Base-by-base conservation (phyloP, 2,888 invertebrate species). In the Ichneumoninae sp. region DNA sequence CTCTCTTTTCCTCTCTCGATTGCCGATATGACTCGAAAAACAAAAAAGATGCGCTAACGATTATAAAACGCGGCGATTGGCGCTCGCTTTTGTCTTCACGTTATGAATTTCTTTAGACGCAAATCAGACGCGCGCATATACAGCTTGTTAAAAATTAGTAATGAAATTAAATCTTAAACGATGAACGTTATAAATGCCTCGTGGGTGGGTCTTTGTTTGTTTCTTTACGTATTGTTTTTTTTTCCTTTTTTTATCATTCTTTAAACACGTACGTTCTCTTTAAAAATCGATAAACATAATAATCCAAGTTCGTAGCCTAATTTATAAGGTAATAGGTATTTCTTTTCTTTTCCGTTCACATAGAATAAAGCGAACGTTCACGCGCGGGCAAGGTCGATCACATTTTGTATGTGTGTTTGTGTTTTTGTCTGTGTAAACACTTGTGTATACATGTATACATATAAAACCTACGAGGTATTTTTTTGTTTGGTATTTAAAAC, bases 321-420 rank as follows among this genome's bases (percentile, higher is more conserved):
- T 81, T 47, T 66, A 68, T 26, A 72, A 70, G 60, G 40, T 79
- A 79, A 62, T 79, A 78, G 44, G 70, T 71, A 54, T 60, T n/a
- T 69, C 69, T 76, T 76, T 40, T 66, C 7, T 44, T 71, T 71
- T 79, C 52, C 10, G 30, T 62, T 71, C 50, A 71, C 79, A 47
- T 54, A 76, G 69, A 79, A 82, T 60, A 54, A 22, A 44, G 79
- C 84, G 82, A 82, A 80, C 50, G 66, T 79, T 84, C 66, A 79
- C 84, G 82, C 74, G 75, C 79, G 79, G 62, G 70, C 78, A 82
- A 82, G 65, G 6, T 68, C 44, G 52, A 68, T 62, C 74, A 62
- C 74, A 57, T 26, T 26, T 57, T 22, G 26, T 10, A 13, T 57
- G 57, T 57, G 26, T 57, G 26, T 57, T 26, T 57, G 26, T 47